Evolutionary conservation across 2,797 vertebrate genomes (phyloP).

Genomic region (Microtus obscurus): DNA sequence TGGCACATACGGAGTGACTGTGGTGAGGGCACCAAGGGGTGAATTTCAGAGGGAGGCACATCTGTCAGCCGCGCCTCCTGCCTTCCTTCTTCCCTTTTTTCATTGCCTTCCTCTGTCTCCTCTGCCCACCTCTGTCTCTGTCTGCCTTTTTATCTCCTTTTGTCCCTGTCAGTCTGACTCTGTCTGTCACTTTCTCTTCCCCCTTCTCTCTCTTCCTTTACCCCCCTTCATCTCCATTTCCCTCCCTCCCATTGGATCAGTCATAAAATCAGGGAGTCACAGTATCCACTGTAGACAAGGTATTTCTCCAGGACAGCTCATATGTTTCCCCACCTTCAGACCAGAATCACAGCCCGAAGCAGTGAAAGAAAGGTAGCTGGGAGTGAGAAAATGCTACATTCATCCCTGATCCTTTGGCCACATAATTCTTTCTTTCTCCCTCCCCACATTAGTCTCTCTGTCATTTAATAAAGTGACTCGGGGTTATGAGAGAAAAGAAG

Average conservation of each 20-base stretch:
- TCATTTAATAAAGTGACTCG: conserved; percentile 71
- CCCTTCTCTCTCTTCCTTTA: not conserved
- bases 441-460: not conserved
- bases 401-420: not conserved
- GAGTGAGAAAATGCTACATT: not conserved
- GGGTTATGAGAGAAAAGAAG: conserved; percentile 50
- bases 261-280: not conserved
- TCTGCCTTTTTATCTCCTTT: not conserved
- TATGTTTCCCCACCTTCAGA: not conserved
- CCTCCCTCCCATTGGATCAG: not conserved
- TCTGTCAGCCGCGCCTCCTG: not conserved
- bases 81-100: not conserved
- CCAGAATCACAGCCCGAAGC: not conserved
- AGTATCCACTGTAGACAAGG: fast-evolving
- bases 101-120: too few species aligned
- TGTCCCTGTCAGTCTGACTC: not conserved
- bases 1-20: not conserved
- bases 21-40: not conserved
- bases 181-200: not conserved
- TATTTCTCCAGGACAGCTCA: not conserved
- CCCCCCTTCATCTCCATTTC: too few species aligned
- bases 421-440: not conserved
- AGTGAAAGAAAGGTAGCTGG: fast-evolving
- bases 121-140: not conserved
- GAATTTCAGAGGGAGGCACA: not conserved